Evolutionary conservation across 1,140 invertebrate genomes (phyloP), one percentile per base, ranked within the genome.

Genomic region (Cydia strobilella): DNA sequence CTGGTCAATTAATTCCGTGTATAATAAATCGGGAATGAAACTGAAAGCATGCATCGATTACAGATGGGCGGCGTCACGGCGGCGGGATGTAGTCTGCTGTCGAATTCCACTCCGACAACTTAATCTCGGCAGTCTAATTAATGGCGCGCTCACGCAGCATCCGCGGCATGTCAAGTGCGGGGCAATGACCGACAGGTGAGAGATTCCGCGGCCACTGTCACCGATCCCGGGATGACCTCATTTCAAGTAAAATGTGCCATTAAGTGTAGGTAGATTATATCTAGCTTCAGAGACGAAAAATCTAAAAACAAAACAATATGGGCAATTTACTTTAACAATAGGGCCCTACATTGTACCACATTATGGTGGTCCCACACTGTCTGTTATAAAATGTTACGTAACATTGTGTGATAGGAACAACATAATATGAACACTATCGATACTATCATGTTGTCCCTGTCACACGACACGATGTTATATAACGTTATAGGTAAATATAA

Each of bases 111-210:
- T 25, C 75, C 79, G 86, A 88, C 84, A 88, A 80, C 73, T 84
- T 88, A 84, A 88, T 85, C 84, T 80, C 73, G 39, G 74, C 80
- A 82, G 81, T 76, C 75, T 83, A 83, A 90, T 86, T 88, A 86
- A 82, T 84, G 80, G 76, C 82, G 82, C 83, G 86, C 82, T 51
- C 48, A 54, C 54, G 80, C 79, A 80, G 85, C 84, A 76, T 81
- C 74, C 75, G 62, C 75, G 76, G 82, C 73, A 80, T 84, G 76
- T 83, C 80, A 80, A 81, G 77, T 77, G 79, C 77, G 75, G 87
- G 86, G 86, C 86, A 85, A 86, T 75, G 72, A 87, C 85, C 87
- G 54, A 80, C 79, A 85, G 83, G 84, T 87, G 82, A 69, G 65
- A 39, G 62, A 27, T 63, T 25, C 63, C 35, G 35, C 65, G 31